Percentiles rank a stretch among this genome's conserved stretches.
phyloP scores from a whole-genome alignment of 2,888 invertebrate genomes.

The Pristionchus maxplancki region DNA sequence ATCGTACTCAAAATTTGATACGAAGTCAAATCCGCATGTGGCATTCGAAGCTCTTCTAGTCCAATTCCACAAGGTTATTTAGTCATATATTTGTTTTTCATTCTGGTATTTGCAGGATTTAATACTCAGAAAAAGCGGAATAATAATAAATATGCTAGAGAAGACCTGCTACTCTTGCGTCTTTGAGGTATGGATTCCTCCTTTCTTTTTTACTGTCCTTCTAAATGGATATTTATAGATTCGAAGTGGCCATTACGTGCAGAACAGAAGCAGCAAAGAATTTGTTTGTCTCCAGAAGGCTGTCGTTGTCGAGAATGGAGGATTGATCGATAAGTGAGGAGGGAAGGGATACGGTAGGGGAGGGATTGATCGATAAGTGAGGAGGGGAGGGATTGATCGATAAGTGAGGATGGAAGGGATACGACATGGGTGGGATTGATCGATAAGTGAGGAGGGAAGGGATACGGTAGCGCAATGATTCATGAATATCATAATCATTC shows the following conservation, averaged over 20 bases:
- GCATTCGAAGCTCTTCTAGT: not conserved
- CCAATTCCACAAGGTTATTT: not conserved
- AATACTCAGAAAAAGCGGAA: not conserved
- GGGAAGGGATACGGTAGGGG: not conserved
- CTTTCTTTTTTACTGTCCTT: not conserved
- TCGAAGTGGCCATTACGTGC: not conserved
- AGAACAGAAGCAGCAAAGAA: not conserved
- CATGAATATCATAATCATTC: not conserved
- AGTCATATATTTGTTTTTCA: not conserved
- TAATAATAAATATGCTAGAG: conserved; percentile 10
- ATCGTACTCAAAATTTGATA: conserved; percentile 39
- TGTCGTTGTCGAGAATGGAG: conserved; percentile 44
- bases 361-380: conserved; percentile 5
- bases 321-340: conserved; percentile 42
- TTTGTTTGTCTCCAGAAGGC: conserved; percentile 49
- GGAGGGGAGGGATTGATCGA: conserved; percentile 5
- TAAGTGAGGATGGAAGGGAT: not conserved
- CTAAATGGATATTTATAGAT: not conserved
- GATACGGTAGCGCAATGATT: not conserved
- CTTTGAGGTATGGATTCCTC: conserved; percentile 10
- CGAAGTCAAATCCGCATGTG: conserved; percentile 8
- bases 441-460: too few species aligned
- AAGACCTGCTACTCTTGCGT: conserved; percentile 18
- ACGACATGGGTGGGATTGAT: not conserved
- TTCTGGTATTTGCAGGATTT: conserved; percentile 14